A percentile compares a stretch with the other conserved stretches of the same genome.
phyloP scores from a whole-genome alignment of 2,888 invertebrate species.

The Agonopterix heracliana region DNA sequence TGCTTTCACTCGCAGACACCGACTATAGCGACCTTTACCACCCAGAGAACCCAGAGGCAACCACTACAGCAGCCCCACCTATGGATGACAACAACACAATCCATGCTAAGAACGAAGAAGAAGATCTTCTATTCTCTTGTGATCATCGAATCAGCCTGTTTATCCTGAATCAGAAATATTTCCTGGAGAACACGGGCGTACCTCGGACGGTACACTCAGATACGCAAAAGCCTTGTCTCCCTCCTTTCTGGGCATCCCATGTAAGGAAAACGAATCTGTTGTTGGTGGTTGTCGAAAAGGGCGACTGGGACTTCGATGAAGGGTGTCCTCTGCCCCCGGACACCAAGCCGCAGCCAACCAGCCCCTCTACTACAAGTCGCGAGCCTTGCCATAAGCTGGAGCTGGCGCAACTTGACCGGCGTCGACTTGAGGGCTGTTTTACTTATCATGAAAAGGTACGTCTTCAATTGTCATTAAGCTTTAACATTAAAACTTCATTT shows the following conservation, averaged over 20 bases:
- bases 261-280: conserved; percentile 87
- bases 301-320: conserved; percentile 25
- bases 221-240: conserved; percentile 41
- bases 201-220: conserved; percentile 45
- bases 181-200: conserved; percentile 50
- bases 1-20: conserved; percentile 45
- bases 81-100: conserved; percentile 33
- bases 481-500: no score
- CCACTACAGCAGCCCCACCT: conserved; percentile 34
- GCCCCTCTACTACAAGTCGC: conserved; percentile 52
- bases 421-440: conserved; percentile 84
- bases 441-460: conserved; percentile 83
- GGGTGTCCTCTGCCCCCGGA: conserved; percentile 76
- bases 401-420: conserved; percentile 79
- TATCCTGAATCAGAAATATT: conserved; percentile 78
- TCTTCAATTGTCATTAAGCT: not conserved
- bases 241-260: conserved; percentile 80
- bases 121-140: conserved; percentile 77
- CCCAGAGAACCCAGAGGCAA: conserved; percentile 25
- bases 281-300: conserved; percentile 81
- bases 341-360: conserved; percentile 64
- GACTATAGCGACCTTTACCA: conserved; percentile 37
- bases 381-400: conserved; percentile 86
- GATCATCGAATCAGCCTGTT: conserved; percentile 84
- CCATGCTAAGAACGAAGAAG: conserved; percentile 54